Base-by-base conservation (phyloP, 2,797 vertebrate species). In the Pseudochirops corinnae region DNA sequence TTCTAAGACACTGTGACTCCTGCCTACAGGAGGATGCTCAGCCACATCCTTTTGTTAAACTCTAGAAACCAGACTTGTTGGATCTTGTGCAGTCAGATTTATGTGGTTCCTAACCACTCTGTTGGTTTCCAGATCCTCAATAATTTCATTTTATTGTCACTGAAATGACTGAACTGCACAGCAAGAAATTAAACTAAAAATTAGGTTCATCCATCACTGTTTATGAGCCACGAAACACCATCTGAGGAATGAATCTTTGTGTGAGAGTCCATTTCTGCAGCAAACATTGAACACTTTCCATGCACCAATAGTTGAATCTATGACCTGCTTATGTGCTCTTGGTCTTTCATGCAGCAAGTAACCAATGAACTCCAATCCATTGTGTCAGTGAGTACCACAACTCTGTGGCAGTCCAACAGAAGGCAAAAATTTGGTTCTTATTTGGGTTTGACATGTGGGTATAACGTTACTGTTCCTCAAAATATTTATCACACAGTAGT, bases 131-230 rank as follows among this genome's bases (percentile, higher is more conserved):
- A 97, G 95, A 98, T 97, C 96, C 95, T 97, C 97, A 98, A 98
- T 98, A 98, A 98, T 98, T 98, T 98, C 98, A 98, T 98, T 97
- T 98, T 97, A 98, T 97, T 97, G 98, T 97, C 97, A 96, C 94
- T 96, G 97, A 98, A 99, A 98, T 98, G 98, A 98, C 97, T 98
- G 98, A 98, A 98, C 97, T 98, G 98, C 98, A 98, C 74, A 98
- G 98, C 96, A 98, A 98, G 97, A 98, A 98, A 99, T 99, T 99
- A 99, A 99, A 99, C 97, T 98, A 98, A 99, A 99, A 99, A 99
- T 99, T 99, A 99, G 92, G 93, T 98, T 97, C 98, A 99, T 99
- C 98, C 98, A 99, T 99, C 98, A 99, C 97, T 98, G 98, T 98
- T 98, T 99, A 99, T 99, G 99, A 99, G 98, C 98, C 98, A 98